Base-by-base conservation (phyloP, 2,797 vertebrate species). In the Eleutherodactylus coqui region DNA sequence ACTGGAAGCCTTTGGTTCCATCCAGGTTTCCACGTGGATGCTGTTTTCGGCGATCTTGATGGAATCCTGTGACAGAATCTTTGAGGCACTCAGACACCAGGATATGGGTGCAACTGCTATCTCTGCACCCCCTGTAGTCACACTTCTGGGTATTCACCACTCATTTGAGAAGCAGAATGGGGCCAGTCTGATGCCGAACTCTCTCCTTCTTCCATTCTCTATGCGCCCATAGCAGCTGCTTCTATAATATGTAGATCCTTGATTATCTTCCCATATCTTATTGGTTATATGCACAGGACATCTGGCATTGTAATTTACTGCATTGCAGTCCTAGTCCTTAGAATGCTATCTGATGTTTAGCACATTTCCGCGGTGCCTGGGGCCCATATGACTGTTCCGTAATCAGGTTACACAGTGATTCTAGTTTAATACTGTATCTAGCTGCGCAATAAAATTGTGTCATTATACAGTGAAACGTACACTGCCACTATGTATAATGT, bases 361-460 rank as follows among this genome's bases (percentile, higher is more conserved):
- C 43, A 67, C 55, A 67, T 67, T 80, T 80, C 60, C 38, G 29
- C 43, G 29, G 13, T 58, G 9, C 67, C 7, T 76, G 32, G 21
- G 21, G 49, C 16, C 47, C 47, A 34, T 55, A 78, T 53, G 24
- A 51, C 76, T 4, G 76, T 34, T 49, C 34, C 7, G 29, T 70
- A 14, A 27, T 82, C 79, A 4, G 62, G 64, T 82, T 82, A 69
- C 79, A 70, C 10, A n/a, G 32, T 17, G 45, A 70, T 82, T 36
- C 58, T 85, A 79, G 78, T 85, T 85, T 36, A 69, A 70, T 85
- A 53, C 7, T 75, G n/a, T 69, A 53, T 85, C 67, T 62, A 85
- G 84, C 84, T 79, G 84, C 76, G 73, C 51, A 64, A 79, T 85
- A 85, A 85, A 85, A 79, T 43, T 58, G 47, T 58, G 80, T 53